Evolutionary conservation across 2,888 invertebrate species (phyloP).

Genomic region (Gerosis bhagava): DNA sequence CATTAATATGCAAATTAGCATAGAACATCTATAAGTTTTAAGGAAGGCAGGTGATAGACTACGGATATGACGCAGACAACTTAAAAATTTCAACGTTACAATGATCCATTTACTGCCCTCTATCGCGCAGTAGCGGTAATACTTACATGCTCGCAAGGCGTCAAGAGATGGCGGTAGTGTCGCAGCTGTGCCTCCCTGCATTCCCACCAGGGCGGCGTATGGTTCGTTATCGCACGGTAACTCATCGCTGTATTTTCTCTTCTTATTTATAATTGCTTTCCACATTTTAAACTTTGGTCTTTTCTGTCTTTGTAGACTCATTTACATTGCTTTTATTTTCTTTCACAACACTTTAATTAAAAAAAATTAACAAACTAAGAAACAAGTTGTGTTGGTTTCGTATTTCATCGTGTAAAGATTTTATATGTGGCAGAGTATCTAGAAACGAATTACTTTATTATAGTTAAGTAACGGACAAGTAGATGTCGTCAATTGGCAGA

Average conservation of each 20-base stretch:
- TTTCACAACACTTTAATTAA: no score
- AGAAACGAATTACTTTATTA: no score
- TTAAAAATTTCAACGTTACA: no score
- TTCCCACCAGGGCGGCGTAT: conserved; percentile 72
- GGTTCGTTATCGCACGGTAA: conserved; percentile 67
- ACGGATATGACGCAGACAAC: no score
- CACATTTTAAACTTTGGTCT: conserved; percentile 71
- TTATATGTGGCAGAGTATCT: no score
- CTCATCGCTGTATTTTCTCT: conserved; percentile 72
- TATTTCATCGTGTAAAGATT: no score
- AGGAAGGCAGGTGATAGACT: no score
- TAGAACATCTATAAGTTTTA: no score
- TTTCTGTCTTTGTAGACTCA: conserved; percentile 71
- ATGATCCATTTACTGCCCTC: conserved; percentile 53
- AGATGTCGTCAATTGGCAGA: conserved; percentile 54
- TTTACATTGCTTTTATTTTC: conserved; percentile 53
- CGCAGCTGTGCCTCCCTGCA: conserved; percentile 73
- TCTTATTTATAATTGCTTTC: conserved; percentile 72
- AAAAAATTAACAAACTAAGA: no score
- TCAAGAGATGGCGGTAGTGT: conserved; percentile 78
- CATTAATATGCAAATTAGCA: no score
- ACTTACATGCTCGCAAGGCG: conserved; percentile 77
- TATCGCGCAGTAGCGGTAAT: conserved; percentile 58
- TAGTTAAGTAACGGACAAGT: conserved; percentile 38
- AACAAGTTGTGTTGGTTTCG: conserved; percentile 31